Conservation (phyloP, 2,113 vertebrate species). For the Hoplias malabaricus region DNA sequence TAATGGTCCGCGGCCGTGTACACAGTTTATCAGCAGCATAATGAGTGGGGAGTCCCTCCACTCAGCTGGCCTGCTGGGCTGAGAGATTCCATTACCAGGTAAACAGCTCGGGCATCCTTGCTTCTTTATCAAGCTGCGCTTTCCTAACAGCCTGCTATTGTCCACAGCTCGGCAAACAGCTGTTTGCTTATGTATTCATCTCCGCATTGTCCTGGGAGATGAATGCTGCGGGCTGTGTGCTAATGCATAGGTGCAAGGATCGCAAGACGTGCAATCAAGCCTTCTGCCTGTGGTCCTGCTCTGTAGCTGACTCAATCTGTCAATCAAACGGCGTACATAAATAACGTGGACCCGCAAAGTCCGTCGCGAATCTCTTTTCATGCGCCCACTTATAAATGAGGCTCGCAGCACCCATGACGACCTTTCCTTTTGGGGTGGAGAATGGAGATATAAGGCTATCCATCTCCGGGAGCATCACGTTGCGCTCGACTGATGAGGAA, state of each 20-base stretch:
- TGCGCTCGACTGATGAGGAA: slow-evolving; percentile 38
- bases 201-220: slow-evolving; percentile 1
- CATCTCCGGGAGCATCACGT: slow-evolving; percentile 20
- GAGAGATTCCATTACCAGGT: slow-evolving; percentile 45
- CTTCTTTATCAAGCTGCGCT: slow-evolving; percentile 26
- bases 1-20: slow-evolving; percentile 52
- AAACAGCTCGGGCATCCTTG: slow-evolving; percentile 17
- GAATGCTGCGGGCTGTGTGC: background rate
- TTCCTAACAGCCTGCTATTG: background rate
- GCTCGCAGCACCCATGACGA: slow-evolving; percentile 18
- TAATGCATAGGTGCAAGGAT: slow-evolving; percentile 10
- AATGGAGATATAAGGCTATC: slow-evolving; percentile 30
- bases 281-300: background rate
- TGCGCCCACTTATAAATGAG: slow-evolving; percentile 29
- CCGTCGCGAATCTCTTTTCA: background rate
- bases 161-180: slow-evolving; percentile 41
- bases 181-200: slow-evolving; percentile 43
- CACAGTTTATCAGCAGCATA: slow-evolving; percentile 51
- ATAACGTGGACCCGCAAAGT: background rate
- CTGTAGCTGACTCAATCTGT: background rate
- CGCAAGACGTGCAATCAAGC: background rate
- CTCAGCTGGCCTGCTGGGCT: slow-evolving; percentile 36
- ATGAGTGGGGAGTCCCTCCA: slow-evolving; percentile 45
- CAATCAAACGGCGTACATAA: background rate
- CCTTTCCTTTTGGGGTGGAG: slow-evolving; percentile 34